Percentiles rank a stretch among this genome's conserved stretches.
phyloP scores from a whole-genome alignment of 2,113 vertebrate genomes.

The Thymallus thymallus region DNA sequence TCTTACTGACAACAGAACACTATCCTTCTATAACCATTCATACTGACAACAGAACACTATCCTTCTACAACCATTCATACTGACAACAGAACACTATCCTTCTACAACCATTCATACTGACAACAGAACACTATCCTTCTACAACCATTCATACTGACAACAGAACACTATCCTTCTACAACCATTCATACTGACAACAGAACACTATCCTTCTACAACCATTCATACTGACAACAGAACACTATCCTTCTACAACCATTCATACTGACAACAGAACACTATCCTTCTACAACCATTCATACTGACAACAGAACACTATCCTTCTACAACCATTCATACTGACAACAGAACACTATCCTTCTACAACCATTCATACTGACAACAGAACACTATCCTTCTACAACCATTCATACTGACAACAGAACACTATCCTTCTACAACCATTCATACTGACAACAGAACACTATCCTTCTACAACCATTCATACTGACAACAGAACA shows the following conservation, averaged over 20 bases:
- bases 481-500: no score
- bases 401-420: slow-evolving; percentile 25
- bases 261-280: slow-evolving; percentile 36
- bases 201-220: background rate
- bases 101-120: background rate
- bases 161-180: background rate
- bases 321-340: no score
- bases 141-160: background rate
- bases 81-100: no score
- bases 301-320: background rate
- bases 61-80: background rate
- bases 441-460: background rate
- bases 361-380: background rate
- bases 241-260: no score
- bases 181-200: no score
- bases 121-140: slow-evolving; percentile 26
- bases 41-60: no score
- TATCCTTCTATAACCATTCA: no score
- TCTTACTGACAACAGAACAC: background rate
- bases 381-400: no score
- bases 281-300: background rate
- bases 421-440: slow-evolving; percentile 7
- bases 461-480: no score
- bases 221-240: no score
- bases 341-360: background rate